Base-by-base conservation (phyloP, 2,888 invertebrate species). In the Toxonevra muliebris region DNA sequence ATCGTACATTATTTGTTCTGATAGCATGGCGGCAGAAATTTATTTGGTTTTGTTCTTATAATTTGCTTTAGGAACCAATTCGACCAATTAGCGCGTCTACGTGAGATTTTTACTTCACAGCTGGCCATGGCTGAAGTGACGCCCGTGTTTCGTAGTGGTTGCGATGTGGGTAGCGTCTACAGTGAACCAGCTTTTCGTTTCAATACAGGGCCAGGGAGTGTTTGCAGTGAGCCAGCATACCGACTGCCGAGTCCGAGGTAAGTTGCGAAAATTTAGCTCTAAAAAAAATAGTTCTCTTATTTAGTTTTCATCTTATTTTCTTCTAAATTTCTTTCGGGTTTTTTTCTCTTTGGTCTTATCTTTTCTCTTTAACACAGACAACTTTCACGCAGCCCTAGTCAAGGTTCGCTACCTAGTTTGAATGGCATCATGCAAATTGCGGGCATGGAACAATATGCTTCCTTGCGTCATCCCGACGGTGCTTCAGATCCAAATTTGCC, bases 401-500 rank as follows among this genome's bases (percentile, higher is more conserved):
- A 86, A 69, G 83, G 84, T 58, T 85, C 85, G 17, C 71, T 86
- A 71, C 86, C 86, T 62, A 93, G 80, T 89, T 89, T 81, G 88
- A 92, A 84, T 87, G 92, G 83, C 88, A 92, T 85, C 85, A 89
- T 82, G 88, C 88, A 80, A 87, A 89, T 84, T 78, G 89, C 79
- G 80, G 88, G 78, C 74, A 87, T 84, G 87, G 87, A 83, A 73
- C 87, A 90, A 74, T 89, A 90, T 79, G 92, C 93, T 45, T 91
- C 92, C 69, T 84, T 95, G 63, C 88, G 95, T 72, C 94, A 95
- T 86, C 96, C 96, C 7, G 96, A 96, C 79, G 96, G 96, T 58
- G 95, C 96, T 61, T 96, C 96, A 30, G 96, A 96, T 87, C 96
- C 96, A 17, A 95, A 95, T 86, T 87, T 96, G 69, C 85, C 82